A percentile compares a stretch with the other conserved stretches of the same genome.
These are phyloP conservation scores for Venusia cambrica DNA, from an alignment of 2,888 invertebrate genomes.

Conservation along the genomic window DNA sequence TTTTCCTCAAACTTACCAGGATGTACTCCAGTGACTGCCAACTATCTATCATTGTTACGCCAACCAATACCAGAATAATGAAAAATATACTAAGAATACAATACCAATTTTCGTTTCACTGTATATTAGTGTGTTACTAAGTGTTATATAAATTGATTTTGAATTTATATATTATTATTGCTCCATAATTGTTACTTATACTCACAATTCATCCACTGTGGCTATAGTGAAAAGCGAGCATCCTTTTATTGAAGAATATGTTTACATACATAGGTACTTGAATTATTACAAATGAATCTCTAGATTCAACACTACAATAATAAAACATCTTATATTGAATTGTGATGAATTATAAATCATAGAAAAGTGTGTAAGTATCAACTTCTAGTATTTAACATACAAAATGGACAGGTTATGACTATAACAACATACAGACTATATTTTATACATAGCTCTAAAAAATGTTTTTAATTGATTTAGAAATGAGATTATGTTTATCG, in stretches of 20 bases:
- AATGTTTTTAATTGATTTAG: slow-evolving; percentile 34
- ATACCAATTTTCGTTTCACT: too few relatives aligned
- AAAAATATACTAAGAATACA: slow-evolving; percentile 6
- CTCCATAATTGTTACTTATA: slow-evolving; percentile 35
- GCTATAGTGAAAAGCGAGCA: slow-evolving; percentile 19
- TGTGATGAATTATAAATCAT: slow-evolving; percentile 28
- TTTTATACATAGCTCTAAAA: slow-evolving; percentile 37
- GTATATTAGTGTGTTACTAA: too few relatives aligned
- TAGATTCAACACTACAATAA: slow-evolving; percentile 28
- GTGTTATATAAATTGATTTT: slow-evolving; percentile 12
- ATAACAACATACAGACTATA: slow-evolving; percentile 31
- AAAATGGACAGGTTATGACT: slow-evolving; percentile 52
- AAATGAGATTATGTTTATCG: slow-evolving; percentile 35
- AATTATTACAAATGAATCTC: slow-evolving; percentile 28
- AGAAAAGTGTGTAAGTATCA: slow-evolving; percentile 26
- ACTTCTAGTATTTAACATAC: slow-evolving; percentile 41
- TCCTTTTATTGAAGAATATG: slow-evolving; percentile 25
- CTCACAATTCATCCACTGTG: slow-evolving; percentile 26
- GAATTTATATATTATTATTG: slow-evolving; percentile 44
- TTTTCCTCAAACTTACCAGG: slow-evolving; percentile 42
- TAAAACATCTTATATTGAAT: slow-evolving; percentile 21
- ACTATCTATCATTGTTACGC: slow-evolving; percentile 35
- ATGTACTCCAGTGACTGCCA: slow-evolving; percentile 60
- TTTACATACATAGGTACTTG: too few relatives aligned
- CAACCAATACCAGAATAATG: slow-evolving; percentile 23